A percentile compares a stretch with the other conserved stretches of the same genome.
Evolutionary conservation across 2,113 vertebrate species (phyloP).

Genomic region (Agapornis roseicollis): DNA sequence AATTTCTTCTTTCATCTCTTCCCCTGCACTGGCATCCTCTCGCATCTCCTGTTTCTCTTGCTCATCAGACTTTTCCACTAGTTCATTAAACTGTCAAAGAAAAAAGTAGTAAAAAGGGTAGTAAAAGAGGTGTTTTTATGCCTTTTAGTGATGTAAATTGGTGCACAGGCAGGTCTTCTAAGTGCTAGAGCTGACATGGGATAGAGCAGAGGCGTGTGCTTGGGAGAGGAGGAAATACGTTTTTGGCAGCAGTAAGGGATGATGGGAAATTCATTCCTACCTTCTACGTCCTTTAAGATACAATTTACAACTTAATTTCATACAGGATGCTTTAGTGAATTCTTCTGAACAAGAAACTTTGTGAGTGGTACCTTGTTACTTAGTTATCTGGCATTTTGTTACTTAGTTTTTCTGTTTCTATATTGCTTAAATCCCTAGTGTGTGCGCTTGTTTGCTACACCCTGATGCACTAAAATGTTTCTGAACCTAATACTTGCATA

Average conservation of each 20-base stretch:
- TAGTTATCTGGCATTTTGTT: not conserved
- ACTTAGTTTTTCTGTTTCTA: constrained; percentile 5
- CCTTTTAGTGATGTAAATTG: not conserved
- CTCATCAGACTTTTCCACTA: not conserved
- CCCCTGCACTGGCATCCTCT: not conserved
- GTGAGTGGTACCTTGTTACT: not conserved
- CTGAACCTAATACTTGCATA: not conserved
- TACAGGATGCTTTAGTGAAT: not conserved
- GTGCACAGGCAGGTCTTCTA: not conserved
- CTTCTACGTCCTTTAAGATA: not conserved
- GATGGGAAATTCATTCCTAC: not conserved
- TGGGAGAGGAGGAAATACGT: not conserved
- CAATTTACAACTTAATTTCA: not conserved
- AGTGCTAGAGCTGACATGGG: not conserved
- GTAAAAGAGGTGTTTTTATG: not conserved
- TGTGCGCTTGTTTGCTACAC: not conserved
- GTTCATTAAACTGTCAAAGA: not conserved
- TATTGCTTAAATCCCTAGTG: accelerated
- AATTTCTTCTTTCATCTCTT: not conserved
- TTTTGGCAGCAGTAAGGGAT: not conserved
- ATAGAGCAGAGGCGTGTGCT: not conserved
- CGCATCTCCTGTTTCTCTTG: not conserved
- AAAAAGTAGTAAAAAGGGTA: not conserved
- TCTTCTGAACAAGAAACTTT: not conserved
- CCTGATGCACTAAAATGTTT: not conserved